Conservation (phyloP, 2,113 vertebrate genomes). For the Lampris megalopsis region DNA sequence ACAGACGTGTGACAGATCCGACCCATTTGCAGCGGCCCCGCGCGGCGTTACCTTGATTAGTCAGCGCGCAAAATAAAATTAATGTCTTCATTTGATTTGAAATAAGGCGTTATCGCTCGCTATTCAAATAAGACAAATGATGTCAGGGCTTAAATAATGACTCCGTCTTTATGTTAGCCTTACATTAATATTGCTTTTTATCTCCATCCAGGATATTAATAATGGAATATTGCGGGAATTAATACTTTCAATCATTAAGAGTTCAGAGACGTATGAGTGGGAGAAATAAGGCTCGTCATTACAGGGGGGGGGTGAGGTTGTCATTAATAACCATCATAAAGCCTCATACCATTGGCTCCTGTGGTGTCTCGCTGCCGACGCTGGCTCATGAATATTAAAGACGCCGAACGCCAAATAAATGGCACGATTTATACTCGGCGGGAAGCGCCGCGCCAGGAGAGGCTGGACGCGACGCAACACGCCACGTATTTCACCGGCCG, state of each 20-base stretch:
- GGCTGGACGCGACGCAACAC: neutral
- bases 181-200: slow-evolving; percentile 77
- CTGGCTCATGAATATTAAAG: slow-evolving; percentile 70
- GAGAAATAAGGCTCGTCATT: slow-evolving; percentile 40
- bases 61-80: slow-evolving; percentile 75
- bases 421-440: slow-evolving; percentile 54
- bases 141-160: slow-evolving; percentile 75
- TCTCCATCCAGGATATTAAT: slow-evolving; percentile 83
- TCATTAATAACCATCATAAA: slow-evolving; percentile 73
- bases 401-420: slow-evolving; percentile 61
- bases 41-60: slow-evolving; percentile 78
- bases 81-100: slow-evolving; percentile 79
- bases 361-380: slow-evolving; percentile 39
- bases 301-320: slow-evolving; percentile 46
- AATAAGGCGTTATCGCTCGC: slow-evolving; percentile 77
- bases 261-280: slow-evolving; percentile 63
- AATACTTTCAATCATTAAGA: slow-evolving; percentile 80
- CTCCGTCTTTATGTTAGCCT: slow-evolving; percentile 73
- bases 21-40: slow-evolving; percentile 63
- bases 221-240: slow-evolving; percentile 74
- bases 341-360: slow-evolving; percentile 33
- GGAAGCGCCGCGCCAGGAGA: slow-evolving; percentile 33
- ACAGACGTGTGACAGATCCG: slow-evolving; percentile 72
- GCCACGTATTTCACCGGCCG: slow-evolving; percentile 46
- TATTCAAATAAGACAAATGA: slow-evolving; percentile 81